Evolutionary conservation across 1,140 invertebrate species (phyloP).

Genomic region (Acyrthosiphon pisum): DNA sequence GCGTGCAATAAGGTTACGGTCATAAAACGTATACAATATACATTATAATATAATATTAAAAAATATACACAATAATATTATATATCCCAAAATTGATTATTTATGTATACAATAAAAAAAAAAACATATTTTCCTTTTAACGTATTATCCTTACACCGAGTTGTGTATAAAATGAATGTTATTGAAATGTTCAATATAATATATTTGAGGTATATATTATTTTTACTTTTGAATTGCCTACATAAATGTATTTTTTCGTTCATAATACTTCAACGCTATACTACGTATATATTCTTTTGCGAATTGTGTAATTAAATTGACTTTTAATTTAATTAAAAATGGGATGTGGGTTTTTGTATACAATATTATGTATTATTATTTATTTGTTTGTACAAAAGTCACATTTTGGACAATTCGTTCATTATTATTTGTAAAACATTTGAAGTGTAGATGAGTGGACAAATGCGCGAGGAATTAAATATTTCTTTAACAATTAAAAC

Average conservation of each 20-base stretch:
- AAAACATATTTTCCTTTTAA: background rate
- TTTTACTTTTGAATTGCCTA: background rate
- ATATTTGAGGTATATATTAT: background rate
- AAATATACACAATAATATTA: background rate
- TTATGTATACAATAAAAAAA: background rate
- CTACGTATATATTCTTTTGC: background rate
- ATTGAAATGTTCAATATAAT: conserved; percentile 10
- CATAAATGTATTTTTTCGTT: background rate
- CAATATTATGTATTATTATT: background rate
- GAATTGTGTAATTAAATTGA: background rate
- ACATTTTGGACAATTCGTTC: background rate
- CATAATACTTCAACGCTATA: background rate
- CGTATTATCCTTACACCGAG: background rate
- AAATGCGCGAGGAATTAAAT: background rate
- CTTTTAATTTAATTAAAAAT: background rate
- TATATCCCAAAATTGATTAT: background rate
- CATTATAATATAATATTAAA: background rate
- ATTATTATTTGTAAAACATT: conserved; percentile 7
- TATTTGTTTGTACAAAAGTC: background rate
- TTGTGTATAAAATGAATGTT: background rate
- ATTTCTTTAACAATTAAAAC: background rate
- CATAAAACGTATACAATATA: no score
- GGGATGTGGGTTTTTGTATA: background rate
- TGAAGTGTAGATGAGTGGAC: background rate
- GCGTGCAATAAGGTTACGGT: no score